Evolutionary conservation across 1,140 invertebrate genomes (phyloP).

Genomic region (Zaprionus capensis): DNA sequence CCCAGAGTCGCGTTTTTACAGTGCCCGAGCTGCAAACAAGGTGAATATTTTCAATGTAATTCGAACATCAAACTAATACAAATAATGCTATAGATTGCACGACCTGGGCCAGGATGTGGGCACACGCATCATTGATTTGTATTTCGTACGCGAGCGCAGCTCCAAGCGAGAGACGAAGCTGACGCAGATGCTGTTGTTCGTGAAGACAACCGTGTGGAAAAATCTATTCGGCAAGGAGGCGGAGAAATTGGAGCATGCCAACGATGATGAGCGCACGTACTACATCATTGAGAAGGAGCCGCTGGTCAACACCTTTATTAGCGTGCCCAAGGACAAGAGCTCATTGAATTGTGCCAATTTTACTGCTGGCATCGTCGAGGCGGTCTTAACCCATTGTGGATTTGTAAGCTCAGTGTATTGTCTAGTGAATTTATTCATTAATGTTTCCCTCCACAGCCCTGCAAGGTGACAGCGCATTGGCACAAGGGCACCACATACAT

Average conservation of each 20-base stretch:
- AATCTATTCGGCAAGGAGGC: slow-evolving; percentile 98
- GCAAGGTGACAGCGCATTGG: slow-evolving; percentile 98
- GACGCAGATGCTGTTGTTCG: slow-evolving; percentile 97
- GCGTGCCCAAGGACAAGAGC: slow-evolving; percentile 98
- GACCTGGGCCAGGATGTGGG: slow-evolving; percentile 98
- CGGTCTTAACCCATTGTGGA: slow-evolving; percentile 95
- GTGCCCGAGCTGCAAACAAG: slow-evolving; percentile 94
- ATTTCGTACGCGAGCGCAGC: slow-evolving; percentile 96
- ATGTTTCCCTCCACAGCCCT: slow-evolving; percentile 88
- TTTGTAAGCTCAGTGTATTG: slow-evolving; percentile 91
- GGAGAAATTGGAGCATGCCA: slow-evolving; percentile 98
- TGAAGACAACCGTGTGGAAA: slow-evolving; percentile 99
- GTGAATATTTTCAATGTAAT: slow-evolving; percentile 27
- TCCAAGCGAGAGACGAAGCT: slow-evolving; percentile 98
- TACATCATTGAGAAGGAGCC: slow-evolving; percentile 99
- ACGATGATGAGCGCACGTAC: slow-evolving; percentile 98
- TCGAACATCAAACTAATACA: not conserved
- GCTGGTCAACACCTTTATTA: slow-evolving; percentile 97
- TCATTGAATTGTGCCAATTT: slow-evolving; percentile 99
- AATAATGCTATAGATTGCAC: slow-evolving; percentile 88
- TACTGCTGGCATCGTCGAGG: slow-evolving; percentile 98
- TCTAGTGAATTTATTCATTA: not conserved
- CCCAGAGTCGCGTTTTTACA: slow-evolving; percentile 97
- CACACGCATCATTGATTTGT: slow-evolving; percentile 95
- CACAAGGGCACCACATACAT: slow-evolving; percentile 99